Base-by-base conservation (phyloP, 2,113 vertebrate genomes). In the Polypterus bichir region DNA sequence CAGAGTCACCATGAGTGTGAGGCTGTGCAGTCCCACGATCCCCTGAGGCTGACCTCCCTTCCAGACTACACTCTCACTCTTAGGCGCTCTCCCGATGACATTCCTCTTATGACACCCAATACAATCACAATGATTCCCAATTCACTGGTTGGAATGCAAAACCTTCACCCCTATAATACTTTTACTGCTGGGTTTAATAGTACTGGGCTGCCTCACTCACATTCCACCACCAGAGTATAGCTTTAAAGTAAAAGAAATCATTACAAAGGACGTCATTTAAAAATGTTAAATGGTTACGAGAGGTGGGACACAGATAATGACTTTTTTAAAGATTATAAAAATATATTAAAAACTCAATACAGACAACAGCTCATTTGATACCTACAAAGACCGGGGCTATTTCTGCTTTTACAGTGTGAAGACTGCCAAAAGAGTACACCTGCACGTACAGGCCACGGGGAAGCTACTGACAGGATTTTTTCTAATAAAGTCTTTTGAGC, bases 71-170 rank as follows among this genome's bases (percentile, higher is more conserved):
- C 95, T 1, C 89, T 99, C 73, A 97, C 96, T 8, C 79, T 98
- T 76, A 86, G 95, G 59, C 93, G 96, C 68, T 98, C 95, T 4
- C 96, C 95, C 0, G 95, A 99, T 1, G 96, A 99, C 87, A 97
- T 98, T 74, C 96, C 96, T 1, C 92, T 98, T 64, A 95, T 98
- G 93, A 96, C 93, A 49, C 95, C 94, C 72, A 98, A 97, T 81
- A 98, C 96, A 76, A 97, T 99, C 81, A 98, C 95, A 73, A 98
- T 99, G 94, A 99, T 99, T 68, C 96, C 96, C 76, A 99, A 99
- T 77, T 98, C 95, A 6, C 82, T 98, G 81, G 95, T 97, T 82
- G 92, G 92, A 73, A 89, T 98, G 83, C 95, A 97, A 79, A 94
- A 92, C 71, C 79, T 99, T 76, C 95, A 97, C 77, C 94, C 96